Evolutionary conservation across 2,113 vertebrate genomes (phyloP).

Genomic region (human (Homo sapiens)): GRCh38 chr3:151500001-151500500

Average conservation of each 20-base stretch:
- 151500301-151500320: not conserved
- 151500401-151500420: not conserved
- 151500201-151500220: conserved; percentile 7
- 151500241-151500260: not conserved
- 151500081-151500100: not conserved
- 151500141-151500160: not conserved
- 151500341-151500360: not conserved
- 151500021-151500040: not conserved
- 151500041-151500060: not conserved
- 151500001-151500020: not conserved
- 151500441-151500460: not conserved
- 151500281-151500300: not conserved
- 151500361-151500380: conserved; percentile 8
- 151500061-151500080: not conserved
- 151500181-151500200: not conserved
- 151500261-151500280: not conserved
- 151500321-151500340: not conserved
- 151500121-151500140: not conserved
- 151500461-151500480: not conserved
- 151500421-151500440: not conserved
- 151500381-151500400: not conserved
- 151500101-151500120: not conserved
- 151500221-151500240: not conserved
- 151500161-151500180: not conserved
- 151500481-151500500: not conserved